Conservation (phyloP, 2,113 vertebrate species). For the Hipposideros armiger region DNA sequence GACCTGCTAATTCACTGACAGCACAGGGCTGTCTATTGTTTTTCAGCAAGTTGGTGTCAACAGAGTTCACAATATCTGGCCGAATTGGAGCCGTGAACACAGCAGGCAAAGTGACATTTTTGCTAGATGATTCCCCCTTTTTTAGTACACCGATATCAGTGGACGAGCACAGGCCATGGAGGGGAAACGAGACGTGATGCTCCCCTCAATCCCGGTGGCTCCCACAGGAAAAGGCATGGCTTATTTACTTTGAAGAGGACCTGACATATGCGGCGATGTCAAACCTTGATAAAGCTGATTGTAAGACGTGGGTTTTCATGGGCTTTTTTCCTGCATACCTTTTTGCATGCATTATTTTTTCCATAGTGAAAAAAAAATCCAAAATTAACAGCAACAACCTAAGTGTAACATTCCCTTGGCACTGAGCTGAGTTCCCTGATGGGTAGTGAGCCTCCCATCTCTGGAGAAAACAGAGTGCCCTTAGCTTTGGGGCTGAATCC, state of each 20-base stretch:
- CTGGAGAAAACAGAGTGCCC: not conserved
- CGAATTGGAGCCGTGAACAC: too few relatives aligned
- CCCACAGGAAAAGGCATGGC: not conserved
- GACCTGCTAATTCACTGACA: too few relatives aligned
- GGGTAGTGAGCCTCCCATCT: accelerated
- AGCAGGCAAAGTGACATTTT: too few relatives aligned
- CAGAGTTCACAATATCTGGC: too few relatives aligned
- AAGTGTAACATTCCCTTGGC: not conserved
- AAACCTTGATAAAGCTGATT: not conserved
- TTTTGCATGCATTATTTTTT: not conserved
- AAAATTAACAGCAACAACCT: not conserved
- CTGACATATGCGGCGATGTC: not conserved
- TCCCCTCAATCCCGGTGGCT: too few relatives aligned
- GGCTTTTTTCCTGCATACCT: not conserved
- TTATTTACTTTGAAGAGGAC: not conserved
- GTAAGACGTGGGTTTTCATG: not conserved
- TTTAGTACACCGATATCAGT: too few relatives aligned
- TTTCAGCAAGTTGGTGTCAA: too few relatives aligned
- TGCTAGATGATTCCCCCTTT: too few relatives aligned
- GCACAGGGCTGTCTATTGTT: too few relatives aligned
- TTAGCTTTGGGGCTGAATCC: not conserved
- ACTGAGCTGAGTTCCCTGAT: not conserved
- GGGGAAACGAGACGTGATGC: too few relatives aligned
- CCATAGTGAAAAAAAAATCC: not conserved
- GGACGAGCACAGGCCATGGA: too few relatives aligned